Percentiles rank a stretch among this genome's conserved stretches.
Evolutionary conservation across 37 sponge, comb jelly and placozoan genomes (phyloP).

Genomic region (Hexactinellida sp.): DNA sequence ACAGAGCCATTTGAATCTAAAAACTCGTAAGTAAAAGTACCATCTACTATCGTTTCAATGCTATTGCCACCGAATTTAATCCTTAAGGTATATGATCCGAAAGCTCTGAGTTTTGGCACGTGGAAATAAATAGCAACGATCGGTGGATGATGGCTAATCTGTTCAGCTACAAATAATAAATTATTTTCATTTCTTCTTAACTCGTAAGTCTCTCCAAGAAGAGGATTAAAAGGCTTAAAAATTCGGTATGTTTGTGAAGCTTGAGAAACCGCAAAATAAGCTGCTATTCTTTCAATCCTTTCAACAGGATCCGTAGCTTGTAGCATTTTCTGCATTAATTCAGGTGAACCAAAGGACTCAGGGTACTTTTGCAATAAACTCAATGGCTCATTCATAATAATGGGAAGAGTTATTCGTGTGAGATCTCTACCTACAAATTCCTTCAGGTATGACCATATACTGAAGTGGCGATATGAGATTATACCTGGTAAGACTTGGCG

Average conservation of each 20-base stretch:
- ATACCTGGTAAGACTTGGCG: not conserved
- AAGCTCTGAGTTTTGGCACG: not conserved
- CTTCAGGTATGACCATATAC: not conserved
- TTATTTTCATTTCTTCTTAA: not conserved
- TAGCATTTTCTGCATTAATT: not conserved
- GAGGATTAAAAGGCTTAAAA: conserved; percentile 59
- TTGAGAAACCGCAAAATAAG: not conserved
- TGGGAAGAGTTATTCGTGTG: not conserved
- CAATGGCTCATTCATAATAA: not conserved
- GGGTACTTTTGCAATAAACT: not conserved
- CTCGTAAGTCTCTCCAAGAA: conserved; percentile 64
- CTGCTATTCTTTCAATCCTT: not conserved
- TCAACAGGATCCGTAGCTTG: not conserved
- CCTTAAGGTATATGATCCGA: not conserved
- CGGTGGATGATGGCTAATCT: conserved; percentile 51
- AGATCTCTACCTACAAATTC: not conserved
- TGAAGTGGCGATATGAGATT: not conserved
- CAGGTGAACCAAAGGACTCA: not conserved
- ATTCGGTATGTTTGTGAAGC: not conserved
- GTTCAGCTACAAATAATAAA: not conserved
- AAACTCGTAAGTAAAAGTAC: not conserved
- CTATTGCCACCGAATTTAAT: not conserved
- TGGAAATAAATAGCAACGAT: conserved; percentile 26
- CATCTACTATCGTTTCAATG: not conserved
- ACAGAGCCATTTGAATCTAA: not conserved